A percentile compares a stretch with the other conserved stretches of the same genome.
Conservation (phyloP, 2,888 invertebrate species). For the Sceliomorpha sp. region DNA sequence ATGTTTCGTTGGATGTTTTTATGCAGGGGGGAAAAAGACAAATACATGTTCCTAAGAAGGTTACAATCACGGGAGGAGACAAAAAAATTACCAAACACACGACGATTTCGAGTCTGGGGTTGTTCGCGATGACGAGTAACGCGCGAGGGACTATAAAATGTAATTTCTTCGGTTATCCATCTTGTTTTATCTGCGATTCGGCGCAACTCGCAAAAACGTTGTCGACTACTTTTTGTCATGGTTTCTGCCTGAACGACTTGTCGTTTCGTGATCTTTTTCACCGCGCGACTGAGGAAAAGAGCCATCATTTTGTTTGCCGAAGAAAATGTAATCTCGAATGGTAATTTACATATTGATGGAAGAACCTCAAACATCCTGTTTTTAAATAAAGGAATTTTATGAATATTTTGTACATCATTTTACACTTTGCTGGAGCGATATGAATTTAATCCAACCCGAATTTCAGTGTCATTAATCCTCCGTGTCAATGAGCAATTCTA, state of each 20-base stretch:
- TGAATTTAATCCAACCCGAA: too few species aligned
- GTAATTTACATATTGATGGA: too few species aligned
- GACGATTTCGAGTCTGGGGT: too few species aligned
- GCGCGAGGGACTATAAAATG: conserved; percentile 45
- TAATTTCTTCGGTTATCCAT: conserved; percentile 63
- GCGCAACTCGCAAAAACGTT: conserved; percentile 35
- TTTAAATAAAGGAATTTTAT: too few species aligned
- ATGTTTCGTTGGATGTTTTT: background rate
- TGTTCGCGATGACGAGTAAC: conserved; percentile 17
- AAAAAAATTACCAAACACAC: too few species aligned
- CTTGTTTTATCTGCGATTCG: conserved; percentile 59
- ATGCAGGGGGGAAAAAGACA: too few species aligned
- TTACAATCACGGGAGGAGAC: too few species aligned
- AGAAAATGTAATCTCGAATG: background rate
- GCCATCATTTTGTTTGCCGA: background rate
- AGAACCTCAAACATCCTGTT: too few species aligned
- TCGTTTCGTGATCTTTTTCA: conserved; percentile 45
- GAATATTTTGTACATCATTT: too few species aligned
- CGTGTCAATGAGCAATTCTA: conserved; percentile 48
- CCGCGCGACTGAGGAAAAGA: conserved; percentile 19
- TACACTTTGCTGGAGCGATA: too few species aligned
- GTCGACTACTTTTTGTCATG: conserved; percentile 41
- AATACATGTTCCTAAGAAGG: too few species aligned
- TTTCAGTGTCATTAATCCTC: conserved; percentile 48
- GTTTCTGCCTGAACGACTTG: conserved; percentile 42